Evolutionary conservation across 2,797 vertebrate species (phyloP), one percentile per base, ranked within the genome.

Genomic region (Propithecus deckenii): DNA sequence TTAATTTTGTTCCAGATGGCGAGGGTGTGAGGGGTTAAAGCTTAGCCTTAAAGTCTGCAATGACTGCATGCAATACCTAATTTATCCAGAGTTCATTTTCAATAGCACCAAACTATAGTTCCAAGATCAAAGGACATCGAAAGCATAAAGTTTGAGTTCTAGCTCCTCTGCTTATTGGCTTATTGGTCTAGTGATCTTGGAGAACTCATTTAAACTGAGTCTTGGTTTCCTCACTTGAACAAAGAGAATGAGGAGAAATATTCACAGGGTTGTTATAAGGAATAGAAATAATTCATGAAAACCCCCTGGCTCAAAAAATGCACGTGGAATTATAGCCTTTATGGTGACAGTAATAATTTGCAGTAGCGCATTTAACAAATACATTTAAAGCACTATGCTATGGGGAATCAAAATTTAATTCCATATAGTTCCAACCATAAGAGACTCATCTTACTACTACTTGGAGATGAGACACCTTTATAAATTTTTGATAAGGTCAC

Each of bases 201-300:
- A 52, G 8, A 67, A 79, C 14, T 69, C 79, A 43, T 55, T 59
- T 79, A 52, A 55, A 18, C 61, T 23, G 17, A 14, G 4, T 78
- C 35, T 90, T 90, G n/a, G 25, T 86, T 92, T 94, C 46, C 46
- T 93, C 57, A 79, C 17, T 90, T 52, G 30, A 94, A 93, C 11
- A 93, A 95, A 52, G 25, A 79, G 32, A 25, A 71, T 86, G 43
- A 71, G 88, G 5, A 69, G 84, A 96, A 85, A 35, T 80, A 50
- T n/a, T 25, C 50, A 25, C 15, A 63, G 25, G 20, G 28, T 95
- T 94, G 57, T 86, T 75, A 38, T 35, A 41, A 87, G 32, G 23
- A 76, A 91, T 38, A 86, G 50, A 75, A 76, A 61, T 63, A 67
- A 84, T 57, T 13, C 46, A 79, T 30, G 18, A 97, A 94, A 91